These are phyloP conservation scores for Pangasius sanitwongsei DNA, from an alignment of 2,797 vertebrate species.

Conservation along the genomic window DNA sequence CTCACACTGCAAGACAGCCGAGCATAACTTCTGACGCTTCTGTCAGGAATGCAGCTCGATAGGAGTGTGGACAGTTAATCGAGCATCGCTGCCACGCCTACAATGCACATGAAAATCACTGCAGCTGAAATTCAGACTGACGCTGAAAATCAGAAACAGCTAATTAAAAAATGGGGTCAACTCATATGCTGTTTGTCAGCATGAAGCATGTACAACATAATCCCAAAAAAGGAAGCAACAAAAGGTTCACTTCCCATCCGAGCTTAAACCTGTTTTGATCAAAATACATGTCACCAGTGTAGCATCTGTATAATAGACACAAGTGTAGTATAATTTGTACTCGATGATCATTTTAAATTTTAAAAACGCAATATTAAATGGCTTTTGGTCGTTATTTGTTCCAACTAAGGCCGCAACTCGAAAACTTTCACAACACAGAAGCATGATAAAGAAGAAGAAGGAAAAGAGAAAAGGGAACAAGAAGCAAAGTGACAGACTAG, in stretches of 20 bases:
- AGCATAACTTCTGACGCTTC: not conserved
- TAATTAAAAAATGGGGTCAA: not conserved
- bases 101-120: not conserved
- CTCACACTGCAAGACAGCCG: not conserved
- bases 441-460: conserved; percentile 15
- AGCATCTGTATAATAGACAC: not conserved
- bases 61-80: not conserved
- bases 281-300: not conserved
- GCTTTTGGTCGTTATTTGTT: not conserved
- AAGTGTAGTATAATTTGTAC: not conserved
- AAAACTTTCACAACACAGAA: conserved; percentile 1
- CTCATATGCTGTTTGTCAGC: not conserved
- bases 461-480: conserved; percentile 13
- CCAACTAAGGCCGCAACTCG: not conserved
- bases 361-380: not conserved
- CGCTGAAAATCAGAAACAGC: not conserved
- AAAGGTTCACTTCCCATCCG: conserved; percentile 9
- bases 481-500: not conserved
- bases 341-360: not conserved
- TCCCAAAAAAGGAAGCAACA: not conserved
- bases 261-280: not conserved
- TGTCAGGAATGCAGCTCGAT: not conserved
- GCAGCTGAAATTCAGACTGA: not conserved
- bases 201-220: not conserved
- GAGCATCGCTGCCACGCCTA: not conserved